Evolutionary conservation across 2,113 vertebrate genomes (phyloP), one percentile per base, ranked within the genome.

Genomic region (Pogona vitticeps): DNA sequence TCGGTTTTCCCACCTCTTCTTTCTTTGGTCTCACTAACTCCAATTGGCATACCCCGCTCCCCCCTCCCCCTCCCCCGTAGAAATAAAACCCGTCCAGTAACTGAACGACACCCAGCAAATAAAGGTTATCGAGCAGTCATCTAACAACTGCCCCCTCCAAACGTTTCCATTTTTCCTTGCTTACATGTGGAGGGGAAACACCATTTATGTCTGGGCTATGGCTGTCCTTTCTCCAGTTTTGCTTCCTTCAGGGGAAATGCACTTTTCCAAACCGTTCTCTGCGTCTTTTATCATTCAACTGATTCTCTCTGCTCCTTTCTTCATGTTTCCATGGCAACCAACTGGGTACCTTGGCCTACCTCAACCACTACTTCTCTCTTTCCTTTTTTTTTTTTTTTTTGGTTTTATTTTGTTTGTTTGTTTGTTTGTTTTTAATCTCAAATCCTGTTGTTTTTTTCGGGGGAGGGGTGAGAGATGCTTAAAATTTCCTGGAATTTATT

Each of bases 281-380:
- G 78, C 68, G 56, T 78, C 84, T 89, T 95, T 91, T 92, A 95
- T 93, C 88, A 89, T 93, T 90, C 93, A 89, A 91, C 83, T 82
- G 83, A 78, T 65, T 88, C 75, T 72, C 83, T 72, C 80, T 82
- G 86, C 73, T 82, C 85, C 77, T 85, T 84, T 86, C 94, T 96
- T 94, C 94, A 95, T 94, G 93, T 95, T 94, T 94, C 94, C 93
- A 95, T 96, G 94, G 94, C 93, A 94, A 95, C 95, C 95, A 95
- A 95, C 94, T 90, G 91, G 90, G 89, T 95, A 94, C 85, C 85
- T 87, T 87, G 85, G 85, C 89, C 80, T 84, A 40, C 78, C 90
- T 88, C 76, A 86, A 46, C 71, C 78, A 89, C 70, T 46, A 67
- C 59, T 63, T 87, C 42, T 86, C n/a, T 82, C 83, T 84, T 81